Conservation (phyloP, 2,113 vertebrate genomes). For the Dascyllus trimaculatus region DNA sequence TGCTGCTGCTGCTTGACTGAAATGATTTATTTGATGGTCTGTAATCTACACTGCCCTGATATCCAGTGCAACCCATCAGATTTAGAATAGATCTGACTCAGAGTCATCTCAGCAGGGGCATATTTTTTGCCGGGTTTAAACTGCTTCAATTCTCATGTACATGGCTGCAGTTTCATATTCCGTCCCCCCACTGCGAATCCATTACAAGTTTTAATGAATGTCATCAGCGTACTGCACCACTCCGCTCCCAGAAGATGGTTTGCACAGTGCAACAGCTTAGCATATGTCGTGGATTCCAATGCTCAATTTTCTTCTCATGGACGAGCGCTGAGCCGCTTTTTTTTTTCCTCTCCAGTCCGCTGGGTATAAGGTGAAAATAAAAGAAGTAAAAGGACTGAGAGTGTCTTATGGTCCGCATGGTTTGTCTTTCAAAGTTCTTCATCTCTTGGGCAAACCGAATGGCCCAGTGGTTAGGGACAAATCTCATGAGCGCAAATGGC, state of each 20-base stretch:
- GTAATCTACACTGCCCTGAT: constrained; percentile 21
- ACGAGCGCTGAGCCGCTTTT: neutral
- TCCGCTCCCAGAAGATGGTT: constrained; percentile 10
- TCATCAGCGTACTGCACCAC: constrained; percentile 28
- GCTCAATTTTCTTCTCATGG: constrained; percentile 5
- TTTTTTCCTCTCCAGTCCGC: neutral
- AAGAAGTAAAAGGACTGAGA: constrained; percentile 30
- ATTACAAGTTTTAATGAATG: constrained; percentile 61
- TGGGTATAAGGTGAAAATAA: constrained; percentile 48
- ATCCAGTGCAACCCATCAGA: constrained; percentile 30
- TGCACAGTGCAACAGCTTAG: constrained; percentile 39
- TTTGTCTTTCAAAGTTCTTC: constrained; percentile 25
- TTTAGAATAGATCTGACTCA: constrained; percentile 45
- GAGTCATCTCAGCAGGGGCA: constrained; percentile 27
- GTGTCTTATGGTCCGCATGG: constrained; percentile 20
- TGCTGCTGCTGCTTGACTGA: constrained; percentile 19
- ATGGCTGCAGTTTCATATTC: constrained; percentile 35
- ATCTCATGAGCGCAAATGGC: too few relatives aligned
- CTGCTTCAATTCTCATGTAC: constrained; percentile 12
- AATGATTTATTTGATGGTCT: constrained; percentile 26
- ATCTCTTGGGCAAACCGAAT: constrained; percentile 4
- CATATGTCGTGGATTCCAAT: neutral
- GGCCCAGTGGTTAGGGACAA: too few relatives aligned
- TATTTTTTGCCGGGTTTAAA: constrained; percentile 14
- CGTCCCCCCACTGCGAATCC: constrained; percentile 34